Evolutionary conservation across 2,888 invertebrate genomes (phyloP).

Genomic region (Merodon equestris): DNA sequence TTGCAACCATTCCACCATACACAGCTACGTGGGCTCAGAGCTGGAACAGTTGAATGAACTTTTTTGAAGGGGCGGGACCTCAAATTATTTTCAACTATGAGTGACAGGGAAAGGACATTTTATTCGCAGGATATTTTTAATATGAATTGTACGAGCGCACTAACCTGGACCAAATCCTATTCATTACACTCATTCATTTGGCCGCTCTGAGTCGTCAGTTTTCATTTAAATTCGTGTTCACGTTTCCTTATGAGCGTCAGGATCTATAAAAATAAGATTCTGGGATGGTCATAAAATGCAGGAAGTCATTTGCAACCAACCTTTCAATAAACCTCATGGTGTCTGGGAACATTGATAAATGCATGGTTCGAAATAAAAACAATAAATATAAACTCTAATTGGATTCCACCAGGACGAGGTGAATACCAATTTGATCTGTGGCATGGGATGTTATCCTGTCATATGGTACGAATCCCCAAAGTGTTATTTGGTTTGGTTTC

Average conservation of each 20-base stretch:
- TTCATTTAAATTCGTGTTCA: too few relatives aligned
- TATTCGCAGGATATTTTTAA: slow-evolving; percentile 49
- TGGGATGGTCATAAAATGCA: slow-evolving; percentile 57
- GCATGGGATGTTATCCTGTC: slow-evolving; percentile 11
- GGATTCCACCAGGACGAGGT: slow-evolving; percentile 37
- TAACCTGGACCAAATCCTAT: slow-evolving; percentile 41
- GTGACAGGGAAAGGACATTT: slow-evolving; percentile 18
- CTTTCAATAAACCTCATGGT: neutral
- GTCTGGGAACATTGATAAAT: slow-evolving; percentile 16
- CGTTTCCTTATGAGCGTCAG: slow-evolving; percentile 47
- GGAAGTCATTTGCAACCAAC: slow-evolving; percentile 17
- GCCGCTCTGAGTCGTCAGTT: slow-evolving; percentile 11
- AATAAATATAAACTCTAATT: slow-evolving; percentile 56
- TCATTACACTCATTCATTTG: slow-evolving; percentile 5
- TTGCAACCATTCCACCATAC: neutral
- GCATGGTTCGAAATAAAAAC: slow-evolving; percentile 17
- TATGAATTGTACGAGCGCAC: slow-evolving; percentile 52
- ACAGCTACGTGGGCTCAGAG: neutral
- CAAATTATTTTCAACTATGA: slow-evolving; percentile 36
- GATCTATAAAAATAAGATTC: slow-evolving; percentile 59
- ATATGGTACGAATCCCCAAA: slow-evolving; percentile 8
- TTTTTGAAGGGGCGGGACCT: slow-evolving; percentile 39
- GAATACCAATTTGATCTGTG: slow-evolving; percentile 40
- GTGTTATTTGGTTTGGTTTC: slow-evolving; percentile 20
- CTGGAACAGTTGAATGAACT: slow-evolving; percentile 50